These are phyloP conservation scores for Phengaris alcon DNA, from an alignment of 2,888 invertebrate genomes.

Conservation along the genomic window DNA sequence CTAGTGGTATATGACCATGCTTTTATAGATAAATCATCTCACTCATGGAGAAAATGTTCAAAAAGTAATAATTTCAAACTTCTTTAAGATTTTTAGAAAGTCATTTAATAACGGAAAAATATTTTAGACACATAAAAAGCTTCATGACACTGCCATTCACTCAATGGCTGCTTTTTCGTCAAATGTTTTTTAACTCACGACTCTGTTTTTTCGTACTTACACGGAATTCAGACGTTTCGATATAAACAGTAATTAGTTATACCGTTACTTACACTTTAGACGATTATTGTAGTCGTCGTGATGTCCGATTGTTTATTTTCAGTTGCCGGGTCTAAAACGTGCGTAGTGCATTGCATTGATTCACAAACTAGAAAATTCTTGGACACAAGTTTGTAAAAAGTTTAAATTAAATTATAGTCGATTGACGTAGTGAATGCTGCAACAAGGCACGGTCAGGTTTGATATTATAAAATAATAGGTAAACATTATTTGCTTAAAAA, in stretches of 20 bases:
- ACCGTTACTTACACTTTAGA: constrained; percentile 60
- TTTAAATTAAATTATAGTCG: not conserved
- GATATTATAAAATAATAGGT: no score
- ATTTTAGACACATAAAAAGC: constrained; percentile 23
- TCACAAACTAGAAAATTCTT: constrained; percentile 30
- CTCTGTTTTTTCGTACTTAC: constrained; percentile 63
- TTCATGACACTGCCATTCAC: constrained; percentile 18
- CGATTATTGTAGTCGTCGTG: constrained; percentile 58
- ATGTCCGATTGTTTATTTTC: constrained; percentile 60
- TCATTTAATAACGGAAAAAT: constrained; percentile 20
- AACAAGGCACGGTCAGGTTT: not conserved
- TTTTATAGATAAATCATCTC: no score
- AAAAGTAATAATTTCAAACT: no score
- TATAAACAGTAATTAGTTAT: constrained; percentile 71
- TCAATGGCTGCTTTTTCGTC: constrained; percentile 36
- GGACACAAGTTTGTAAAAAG: constrained; percentile 36
- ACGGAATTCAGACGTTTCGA: constrained; percentile 61
- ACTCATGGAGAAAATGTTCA: no score
- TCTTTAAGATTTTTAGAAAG: not conserved
- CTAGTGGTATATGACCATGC: no score
- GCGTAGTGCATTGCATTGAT: constrained; percentile 10
- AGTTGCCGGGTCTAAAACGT: constrained; percentile 27
- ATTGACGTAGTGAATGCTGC: not conserved
- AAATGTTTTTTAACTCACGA: constrained; percentile 64
- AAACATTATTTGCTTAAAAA: not conserved